Conservation (phyloP, 2,797 vertebrate species). For the Mycteria americana region DNA sequence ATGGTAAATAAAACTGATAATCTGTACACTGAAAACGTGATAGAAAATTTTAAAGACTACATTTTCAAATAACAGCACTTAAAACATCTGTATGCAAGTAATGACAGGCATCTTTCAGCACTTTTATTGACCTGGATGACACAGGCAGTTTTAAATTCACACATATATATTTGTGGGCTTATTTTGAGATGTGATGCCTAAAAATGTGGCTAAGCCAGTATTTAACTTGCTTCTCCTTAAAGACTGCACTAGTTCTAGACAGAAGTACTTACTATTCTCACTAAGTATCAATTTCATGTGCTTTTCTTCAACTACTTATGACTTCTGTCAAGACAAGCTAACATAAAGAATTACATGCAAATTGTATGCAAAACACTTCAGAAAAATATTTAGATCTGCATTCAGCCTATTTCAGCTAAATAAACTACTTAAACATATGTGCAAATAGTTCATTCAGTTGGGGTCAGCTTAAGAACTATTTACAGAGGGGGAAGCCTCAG, state of each 20-base stretch:
- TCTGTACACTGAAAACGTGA: background rate
- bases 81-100: background rate
- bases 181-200: background rate
- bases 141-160: background rate
- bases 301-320: background rate
- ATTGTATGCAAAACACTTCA: background rate
- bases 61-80: background rate
- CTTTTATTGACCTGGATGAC: background rate
- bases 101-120: background rate
- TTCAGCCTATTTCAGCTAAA: background rate
- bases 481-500: background rate
- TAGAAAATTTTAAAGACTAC: background rate
- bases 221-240: background rate
- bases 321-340: background rate
- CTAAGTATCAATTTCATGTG: background rate
- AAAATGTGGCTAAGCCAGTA: background rate
- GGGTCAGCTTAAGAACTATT: constrained; percentile 4
- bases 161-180: background rate
- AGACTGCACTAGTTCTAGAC: background rate
- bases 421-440: background rate
- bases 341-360: background rate
- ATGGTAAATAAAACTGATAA: background rate
- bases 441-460: background rate
- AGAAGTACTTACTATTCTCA: background rate
- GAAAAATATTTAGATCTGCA: background rate